Evolutionary conservation across 2,888 invertebrate genomes (phyloP).

Genomic region (Cerastis rubricosa): DNA sequence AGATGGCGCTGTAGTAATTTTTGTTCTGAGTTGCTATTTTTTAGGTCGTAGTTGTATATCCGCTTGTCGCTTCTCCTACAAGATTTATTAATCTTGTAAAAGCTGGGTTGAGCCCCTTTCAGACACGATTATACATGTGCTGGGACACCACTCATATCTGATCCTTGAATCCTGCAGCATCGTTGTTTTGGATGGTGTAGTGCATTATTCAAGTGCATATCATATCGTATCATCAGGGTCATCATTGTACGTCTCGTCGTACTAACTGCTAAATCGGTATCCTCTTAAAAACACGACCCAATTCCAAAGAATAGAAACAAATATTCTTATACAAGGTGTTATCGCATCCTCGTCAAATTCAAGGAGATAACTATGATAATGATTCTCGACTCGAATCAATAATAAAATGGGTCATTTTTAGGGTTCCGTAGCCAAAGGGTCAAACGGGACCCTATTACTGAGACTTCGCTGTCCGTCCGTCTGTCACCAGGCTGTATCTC

Average conservation of each 20-base stretch:
- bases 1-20: no score
- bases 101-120: slow-evolving; percentile 42
- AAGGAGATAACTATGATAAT: no score
- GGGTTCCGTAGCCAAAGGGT: no score
- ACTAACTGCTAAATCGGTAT: not conserved
- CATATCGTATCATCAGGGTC: not conserved
- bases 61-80: slow-evolving; percentile 38
- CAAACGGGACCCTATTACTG: no score
- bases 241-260: not conserved
- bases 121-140: slow-evolving; percentile 26
- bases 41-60: not conserved
- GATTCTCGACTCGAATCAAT: no score
- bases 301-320: not conserved
- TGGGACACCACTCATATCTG: slow-evolving; percentile 10
- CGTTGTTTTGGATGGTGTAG: not conserved
- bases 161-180: slow-evolving; percentile 15
- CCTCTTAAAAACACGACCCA: not conserved
- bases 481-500: no score
- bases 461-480: no score
- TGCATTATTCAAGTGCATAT: not conserved
- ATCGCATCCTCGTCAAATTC: no score
- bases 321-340: no score
- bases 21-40: no score
- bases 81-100: slow-evolving; percentile 44
- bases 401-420: no score